Evolutionary conservation across 2,797 vertebrate genomes (phyloP), one percentile per base, ranked within the genome.

Genomic region (Sternarchorhynchus goeldii): DNA sequence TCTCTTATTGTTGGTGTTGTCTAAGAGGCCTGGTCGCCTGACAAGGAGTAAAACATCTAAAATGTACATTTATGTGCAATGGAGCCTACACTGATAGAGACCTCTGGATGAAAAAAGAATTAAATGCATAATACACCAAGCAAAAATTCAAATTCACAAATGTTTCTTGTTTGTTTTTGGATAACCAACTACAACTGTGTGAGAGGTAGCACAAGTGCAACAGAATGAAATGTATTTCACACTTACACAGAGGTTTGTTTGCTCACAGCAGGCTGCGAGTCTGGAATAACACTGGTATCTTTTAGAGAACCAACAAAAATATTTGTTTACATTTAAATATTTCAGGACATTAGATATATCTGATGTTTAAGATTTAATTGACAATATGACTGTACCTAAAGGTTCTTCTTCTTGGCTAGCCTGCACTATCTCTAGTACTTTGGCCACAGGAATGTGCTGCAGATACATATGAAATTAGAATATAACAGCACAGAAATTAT

Each of bases 261-360:
- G 85, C 71, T 91, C 25, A 5, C 69, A 65, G 10, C 64, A 65
- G 92, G 91, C 84, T 95, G 95, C 32, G 92, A 93, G 87, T 95
- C 95, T 64, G 93, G 93, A 78, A 95, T 88, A 86, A 91, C 83
- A 10, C 79, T 84, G 72, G 89, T 85, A 81, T 91, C 97, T 99
- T 91, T 86, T 85, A 68, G 32, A 68, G 14, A 72, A 79, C 25
- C 6, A 85, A 76, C 71, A 72, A 76, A 88, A 89, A 16, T 58
- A 78, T 36, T 20, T 6, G 8, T 31, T 50, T 2, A 50, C 63
- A 41, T 16, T 70, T 0, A 62, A 31, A 59, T 58, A 55, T 74
- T 62, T 75, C 16, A 29, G 6, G 2, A 18, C 29, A 59, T 58
- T 17, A 55, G 14, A 62, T 39, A 39, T 55, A 16, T 56, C 34